Conservation (phyloP, 2,888 invertebrate species). For the Mythimna vitellina region DNA sequence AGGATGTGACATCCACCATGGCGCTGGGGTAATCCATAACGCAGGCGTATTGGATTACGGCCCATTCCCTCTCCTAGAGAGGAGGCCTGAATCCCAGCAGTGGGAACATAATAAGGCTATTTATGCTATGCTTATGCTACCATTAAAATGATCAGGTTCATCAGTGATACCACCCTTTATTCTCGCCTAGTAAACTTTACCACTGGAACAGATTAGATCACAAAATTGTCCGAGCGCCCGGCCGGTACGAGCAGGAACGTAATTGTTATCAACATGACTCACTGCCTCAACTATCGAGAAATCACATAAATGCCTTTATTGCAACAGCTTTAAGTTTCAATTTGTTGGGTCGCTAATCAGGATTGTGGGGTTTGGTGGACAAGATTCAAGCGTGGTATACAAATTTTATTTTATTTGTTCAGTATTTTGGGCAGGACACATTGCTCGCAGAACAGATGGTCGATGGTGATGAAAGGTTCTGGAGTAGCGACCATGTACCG, state of each 20-base stretch:
- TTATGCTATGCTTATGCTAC: too few relatives aligned
- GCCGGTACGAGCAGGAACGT: conserved; percentile 38
- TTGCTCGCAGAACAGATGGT: too few relatives aligned
- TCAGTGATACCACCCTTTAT: background rate
- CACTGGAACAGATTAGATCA: conserved; percentile 49
- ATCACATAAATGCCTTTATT: conserved; percentile 67
- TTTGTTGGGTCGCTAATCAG: conserved; percentile 64
- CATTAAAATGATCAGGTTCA: background rate
- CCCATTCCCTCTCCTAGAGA: too few relatives aligned
- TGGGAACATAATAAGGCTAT: too few relatives aligned
- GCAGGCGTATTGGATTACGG: too few relatives aligned
- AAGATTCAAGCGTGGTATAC: conserved; percentile 1
- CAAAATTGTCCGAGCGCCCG: conserved; percentile 21
- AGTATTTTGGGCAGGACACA: too few relatives aligned
- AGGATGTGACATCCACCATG: too few relatives aligned
- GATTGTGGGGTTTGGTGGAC: conserved; percentile 30
- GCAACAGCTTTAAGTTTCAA: conserved; percentile 66
- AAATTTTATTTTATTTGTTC: background rate
- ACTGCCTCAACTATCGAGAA: conserved; percentile 55
- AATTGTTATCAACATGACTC: conserved; percentile 63
- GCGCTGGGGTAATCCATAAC: too few relatives aligned
- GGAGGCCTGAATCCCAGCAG: too few relatives aligned
- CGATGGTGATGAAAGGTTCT: too few relatives aligned
- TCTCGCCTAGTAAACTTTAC: background rate
- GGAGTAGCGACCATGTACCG: too few relatives aligned